A percentile compares a stretch with the other conserved stretches of the same genome.
phyloP scores from a whole-genome alignment of 2,888 invertebrate species.

The Chrysolina haemoptera region DNA sequence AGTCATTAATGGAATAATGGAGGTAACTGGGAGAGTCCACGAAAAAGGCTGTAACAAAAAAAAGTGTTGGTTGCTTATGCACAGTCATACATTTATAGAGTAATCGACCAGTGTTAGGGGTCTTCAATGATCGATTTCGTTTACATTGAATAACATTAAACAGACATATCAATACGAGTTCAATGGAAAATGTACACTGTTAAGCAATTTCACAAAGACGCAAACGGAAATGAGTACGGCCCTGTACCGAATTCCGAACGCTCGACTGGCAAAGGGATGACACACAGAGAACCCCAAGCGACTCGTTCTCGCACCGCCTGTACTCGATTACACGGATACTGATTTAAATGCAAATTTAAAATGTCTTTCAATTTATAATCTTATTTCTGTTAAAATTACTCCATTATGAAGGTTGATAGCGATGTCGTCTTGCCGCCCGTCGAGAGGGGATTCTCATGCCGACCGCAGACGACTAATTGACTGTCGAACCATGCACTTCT shows the following conservation, averaged over 20 bases:
- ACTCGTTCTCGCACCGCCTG: conserved; percentile 56
- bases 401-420: conserved; percentile 66
- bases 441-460: conserved; percentile 24
- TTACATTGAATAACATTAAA: too few species aligned
- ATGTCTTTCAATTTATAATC: conserved; percentile 71
- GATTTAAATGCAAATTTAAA: conserved; percentile 70
- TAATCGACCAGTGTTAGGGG: too few species aligned
- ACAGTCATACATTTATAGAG: too few species aligned
- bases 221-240: not conserved
- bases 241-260: conserved; percentile 15
- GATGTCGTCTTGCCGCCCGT: conserved; percentile 50
- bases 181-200: too few species aligned
- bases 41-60: too few species aligned
- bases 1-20: too few species aligned
- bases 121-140: too few species aligned
- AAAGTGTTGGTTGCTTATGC: too few species aligned
- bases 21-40: too few species aligned
- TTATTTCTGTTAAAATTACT: conserved; percentile 70
- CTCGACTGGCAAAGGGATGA: conserved; percentile 38
- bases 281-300: conserved; percentile 19
- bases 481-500: conserved; percentile 38
- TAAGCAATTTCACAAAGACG: too few species aligned
- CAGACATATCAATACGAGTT: too few species aligned
- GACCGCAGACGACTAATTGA: conserved; percentile 41
- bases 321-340: conserved; percentile 67